A percentile compares a stretch with the other conserved stretches of the same genome.
Evolutionary conservation across 1,140 invertebrate species (phyloP).

Genomic region (Alviniconcha marisindica): DNA sequence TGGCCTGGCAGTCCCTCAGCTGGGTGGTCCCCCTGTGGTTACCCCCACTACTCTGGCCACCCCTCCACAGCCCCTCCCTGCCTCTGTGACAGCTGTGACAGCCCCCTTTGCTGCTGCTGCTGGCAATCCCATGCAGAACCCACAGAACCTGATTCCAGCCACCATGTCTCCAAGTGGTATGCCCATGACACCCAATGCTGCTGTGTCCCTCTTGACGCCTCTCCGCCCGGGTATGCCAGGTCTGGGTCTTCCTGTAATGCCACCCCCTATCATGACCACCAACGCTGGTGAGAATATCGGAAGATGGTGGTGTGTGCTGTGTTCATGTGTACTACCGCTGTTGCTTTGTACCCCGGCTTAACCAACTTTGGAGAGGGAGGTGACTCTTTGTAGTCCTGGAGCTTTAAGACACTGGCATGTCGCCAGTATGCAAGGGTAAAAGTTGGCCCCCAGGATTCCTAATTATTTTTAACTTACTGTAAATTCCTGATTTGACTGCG

Average conservation of each 20-base stretch:
- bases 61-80: slow-evolving; percentile 49
- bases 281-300: slow-evolving; percentile 14
- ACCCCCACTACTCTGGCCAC: slow-evolving; percentile 43
- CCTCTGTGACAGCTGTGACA: slow-evolving; percentile 64
- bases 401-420: too few species aligned
- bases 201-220: slow-evolving; percentile 40
- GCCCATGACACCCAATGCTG: slow-evolving; percentile 34
- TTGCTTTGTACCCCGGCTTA: too few species aligned
- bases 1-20: slow-evolving; percentile 64
- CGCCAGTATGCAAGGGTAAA: too few species aligned
- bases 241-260: slow-evolving; percentile 34
- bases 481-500: too few species aligned
- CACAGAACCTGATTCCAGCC: slow-evolving; percentile 41
- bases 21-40: slow-evolving; percentile 51
- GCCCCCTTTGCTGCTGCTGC: slow-evolving; percentile 42
- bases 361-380: too few species aligned
- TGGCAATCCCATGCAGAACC: slow-evolving; percentile 41
- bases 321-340: too few species aligned
- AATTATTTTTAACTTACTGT: too few species aligned
- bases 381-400: too few species aligned
- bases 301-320: too few species aligned
- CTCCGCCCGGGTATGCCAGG: slow-evolving; percentile 32
- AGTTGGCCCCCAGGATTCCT: too few species aligned
- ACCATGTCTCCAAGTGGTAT: slow-evolving; percentile 46
- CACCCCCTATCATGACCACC: slow-evolving; percentile 30